A percentile compares a stretch with the other conserved stretches of the same genome.
These are phyloP conservation scores for Drosophila tripunctata DNA, from an alignment of 2,888 invertebrate species.

Conservation along the genomic window DNA sequence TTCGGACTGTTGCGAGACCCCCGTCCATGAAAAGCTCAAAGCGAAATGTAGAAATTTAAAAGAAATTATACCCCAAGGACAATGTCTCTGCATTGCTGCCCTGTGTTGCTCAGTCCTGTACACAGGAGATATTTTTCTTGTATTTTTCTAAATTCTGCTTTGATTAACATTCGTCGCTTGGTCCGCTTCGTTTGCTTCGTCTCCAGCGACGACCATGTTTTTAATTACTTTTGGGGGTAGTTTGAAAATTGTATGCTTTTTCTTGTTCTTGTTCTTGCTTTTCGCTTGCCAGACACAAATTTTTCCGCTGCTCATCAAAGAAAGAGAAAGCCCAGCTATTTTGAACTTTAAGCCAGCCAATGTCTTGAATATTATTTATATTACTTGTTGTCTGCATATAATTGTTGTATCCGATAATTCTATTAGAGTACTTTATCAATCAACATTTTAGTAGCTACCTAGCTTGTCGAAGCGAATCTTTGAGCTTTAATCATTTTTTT, in stretches of 20 bases:
- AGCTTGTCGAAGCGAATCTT: not conserved
- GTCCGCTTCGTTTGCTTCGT: slow-evolving; percentile 37
- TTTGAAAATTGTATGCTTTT: slow-evolving; percentile 47
- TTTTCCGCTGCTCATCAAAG: slow-evolving; percentile 18
- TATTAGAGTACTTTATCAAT: not conserved
- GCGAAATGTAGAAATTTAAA: slow-evolving; percentile 69
- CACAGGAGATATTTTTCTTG: slow-evolving; percentile 44
- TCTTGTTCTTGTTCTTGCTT: too few relatives aligned
- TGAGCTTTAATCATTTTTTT: not conserved
- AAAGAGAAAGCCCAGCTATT: slow-evolving; percentile 44
- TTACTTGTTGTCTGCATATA: slow-evolving; percentile 2
- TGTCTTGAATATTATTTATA: slow-evolving; percentile 1
- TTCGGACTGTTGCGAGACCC: slow-evolving; percentile 2
- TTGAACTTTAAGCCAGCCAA: slow-evolving; percentile 36
- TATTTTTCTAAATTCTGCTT: slow-evolving; percentile 71
- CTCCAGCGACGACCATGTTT: slow-evolving; percentile 63
- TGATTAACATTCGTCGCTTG: slow-evolving; percentile 74
- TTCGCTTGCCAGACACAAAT: slow-evolving; percentile 9
- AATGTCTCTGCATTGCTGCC: slow-evolving; percentile 37
- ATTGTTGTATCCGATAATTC: slow-evolving; percentile 18
- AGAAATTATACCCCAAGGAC: slow-evolving; percentile 81
- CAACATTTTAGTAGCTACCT: not conserved
- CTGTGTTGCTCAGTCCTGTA: slow-evolving; percentile 1
- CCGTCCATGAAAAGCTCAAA: slow-evolving; percentile 26
- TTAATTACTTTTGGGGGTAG: slow-evolving; percentile 80